Evolutionary conservation across 2,113 vertebrate species (phyloP).

Genomic region (Epinephelus cyanopodus): DNA sequence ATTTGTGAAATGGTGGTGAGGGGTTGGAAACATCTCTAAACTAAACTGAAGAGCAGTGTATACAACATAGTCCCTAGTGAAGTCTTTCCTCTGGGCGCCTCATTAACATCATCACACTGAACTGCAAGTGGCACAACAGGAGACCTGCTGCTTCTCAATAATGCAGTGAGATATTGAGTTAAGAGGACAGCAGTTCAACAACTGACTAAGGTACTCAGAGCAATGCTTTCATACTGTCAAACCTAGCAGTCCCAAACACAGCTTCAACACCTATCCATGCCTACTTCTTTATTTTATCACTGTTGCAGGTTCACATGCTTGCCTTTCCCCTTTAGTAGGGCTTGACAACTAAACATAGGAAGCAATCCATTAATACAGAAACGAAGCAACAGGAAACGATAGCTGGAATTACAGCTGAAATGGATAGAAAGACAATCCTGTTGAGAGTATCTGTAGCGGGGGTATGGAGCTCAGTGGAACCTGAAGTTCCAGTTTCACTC

Average conservation of each 20-base stretch:
- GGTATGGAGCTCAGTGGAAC: slow-evolving; percentile 60
- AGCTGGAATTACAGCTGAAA: slow-evolving; percentile 47
- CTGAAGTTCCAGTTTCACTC: slow-evolving; percentile 81
- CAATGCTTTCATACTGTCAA: slow-evolving; percentile 8
- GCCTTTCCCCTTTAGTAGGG: neutral
- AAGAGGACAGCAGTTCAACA: slow-evolving; percentile 43
- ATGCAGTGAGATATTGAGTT: slow-evolving; percentile 63
- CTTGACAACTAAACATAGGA: slow-evolving; percentile 13
- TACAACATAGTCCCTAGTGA: neutral
- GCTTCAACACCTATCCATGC: neutral
- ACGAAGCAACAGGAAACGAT: slow-evolving; percentile 9
- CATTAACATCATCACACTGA: slow-evolving; percentile 47
- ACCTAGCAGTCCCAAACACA: neutral
- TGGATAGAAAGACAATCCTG: slow-evolving; percentile 48
- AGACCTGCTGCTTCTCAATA: slow-evolving; percentile 64
- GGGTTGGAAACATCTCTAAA: neutral
- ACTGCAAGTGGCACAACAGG: slow-evolving; percentile 53
- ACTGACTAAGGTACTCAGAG: slow-evolving; percentile 21
- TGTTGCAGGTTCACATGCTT: no score
- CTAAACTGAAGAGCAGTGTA: neutral
- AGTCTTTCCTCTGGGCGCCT: slow-evolving; percentile 35
- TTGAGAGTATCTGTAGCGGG: slow-evolving; percentile 61
- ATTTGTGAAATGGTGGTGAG: neutral
- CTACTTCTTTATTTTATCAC: neutral
- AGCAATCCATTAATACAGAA: slow-evolving; percentile 5